Conservation (phyloP, 2,888 invertebrate species). For the Drosophila pseudotakahashii region DNA sequence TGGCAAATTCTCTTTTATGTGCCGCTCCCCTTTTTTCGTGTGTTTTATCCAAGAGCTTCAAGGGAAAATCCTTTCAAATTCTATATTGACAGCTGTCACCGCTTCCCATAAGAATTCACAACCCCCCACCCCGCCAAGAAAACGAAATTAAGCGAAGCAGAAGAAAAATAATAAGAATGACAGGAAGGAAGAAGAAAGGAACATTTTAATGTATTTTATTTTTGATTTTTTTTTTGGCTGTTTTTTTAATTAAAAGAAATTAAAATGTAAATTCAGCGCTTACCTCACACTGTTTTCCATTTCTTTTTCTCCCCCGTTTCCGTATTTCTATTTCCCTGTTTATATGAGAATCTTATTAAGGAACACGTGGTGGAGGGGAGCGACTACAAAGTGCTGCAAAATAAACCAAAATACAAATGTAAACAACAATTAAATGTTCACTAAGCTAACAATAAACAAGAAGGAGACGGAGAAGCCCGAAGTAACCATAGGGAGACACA, state of each 20-base stretch:
- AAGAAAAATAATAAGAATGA: slow-evolving; percentile 22
- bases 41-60: slow-evolving; percentile 10
- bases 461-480: slow-evolving; percentile 1
- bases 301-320: neutral
- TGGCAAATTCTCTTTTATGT: slow-evolving; percentile 18
- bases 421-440: slow-evolving; percentile 79
- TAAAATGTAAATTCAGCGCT: slow-evolving; percentile 71
- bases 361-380: slow-evolving; percentile 19
- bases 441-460: slow-evolving; percentile 63
- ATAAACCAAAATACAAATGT: slow-evolving; percentile 75
- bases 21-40: neutral
- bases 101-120: slow-evolving; percentile 3
- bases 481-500: neutral
- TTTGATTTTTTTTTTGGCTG: slow-evolving; percentile 29
- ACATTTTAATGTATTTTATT: slow-evolving; percentile 65
- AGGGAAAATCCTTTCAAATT: slow-evolving; percentile 49
- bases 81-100: slow-evolving; percentile 52
- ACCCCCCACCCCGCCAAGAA: neutral
- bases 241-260: slow-evolving; percentile 77
- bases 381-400: slow-evolving; percentile 45
- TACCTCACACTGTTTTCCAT: neutral
- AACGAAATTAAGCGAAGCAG: neutral
- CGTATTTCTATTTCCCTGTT: slow-evolving; percentile 13
- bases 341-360: slow-evolving; percentile 64
- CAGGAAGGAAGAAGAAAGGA: slow-evolving; percentile 1